phyloP scores from a whole-genome alignment of 1,140 invertebrate species.

The Harlomillsia oculata region DNA sequence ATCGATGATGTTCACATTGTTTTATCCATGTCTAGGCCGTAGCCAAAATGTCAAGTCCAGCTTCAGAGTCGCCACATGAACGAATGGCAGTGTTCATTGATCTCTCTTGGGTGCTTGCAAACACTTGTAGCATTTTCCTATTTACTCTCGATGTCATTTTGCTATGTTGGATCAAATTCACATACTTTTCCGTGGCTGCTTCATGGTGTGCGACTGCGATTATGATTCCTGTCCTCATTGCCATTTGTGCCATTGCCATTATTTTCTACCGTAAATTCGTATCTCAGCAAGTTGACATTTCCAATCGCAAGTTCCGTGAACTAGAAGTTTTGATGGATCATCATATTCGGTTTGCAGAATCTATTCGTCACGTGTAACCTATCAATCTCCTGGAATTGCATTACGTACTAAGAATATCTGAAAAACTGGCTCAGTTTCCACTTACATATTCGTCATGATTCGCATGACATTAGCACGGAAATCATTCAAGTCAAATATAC shows the following conservation, averaged over 20 bases:
- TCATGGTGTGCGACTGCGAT: conserved; percentile 26
- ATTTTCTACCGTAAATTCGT: conserved; percentile 32
- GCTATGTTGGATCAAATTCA: conserved; percentile 32
- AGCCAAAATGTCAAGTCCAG: conserved; percentile 15
- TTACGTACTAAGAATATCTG: no score
- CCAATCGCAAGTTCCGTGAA: conserved; percentile 23
- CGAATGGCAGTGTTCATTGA: conserved; percentile 25
- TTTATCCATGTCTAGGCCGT: no score
- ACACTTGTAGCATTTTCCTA: conserved; percentile 27
- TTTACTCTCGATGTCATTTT: conserved; percentile 34
- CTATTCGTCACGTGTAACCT: no score
- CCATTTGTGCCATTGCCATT: conserved; percentile 29
- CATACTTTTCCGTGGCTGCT: conserved; percentile 17
- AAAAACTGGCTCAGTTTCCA: no score
- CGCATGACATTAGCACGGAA: no score
- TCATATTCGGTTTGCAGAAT: no score
- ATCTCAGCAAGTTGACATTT: conserved; percentile 29
- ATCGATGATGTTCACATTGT: no score
- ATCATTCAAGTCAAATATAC: no score
- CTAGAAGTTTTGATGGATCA: no score
- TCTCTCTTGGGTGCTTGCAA: conserved; percentile 31
- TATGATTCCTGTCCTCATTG: conserved; percentile 30
- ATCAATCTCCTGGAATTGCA: no score
- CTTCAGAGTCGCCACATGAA: conserved; percentile 29
- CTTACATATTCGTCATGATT: no score